phyloP scores from a whole-genome alignment of 2,888 invertebrate species.

The Epistrophella euchroma region DNA sequence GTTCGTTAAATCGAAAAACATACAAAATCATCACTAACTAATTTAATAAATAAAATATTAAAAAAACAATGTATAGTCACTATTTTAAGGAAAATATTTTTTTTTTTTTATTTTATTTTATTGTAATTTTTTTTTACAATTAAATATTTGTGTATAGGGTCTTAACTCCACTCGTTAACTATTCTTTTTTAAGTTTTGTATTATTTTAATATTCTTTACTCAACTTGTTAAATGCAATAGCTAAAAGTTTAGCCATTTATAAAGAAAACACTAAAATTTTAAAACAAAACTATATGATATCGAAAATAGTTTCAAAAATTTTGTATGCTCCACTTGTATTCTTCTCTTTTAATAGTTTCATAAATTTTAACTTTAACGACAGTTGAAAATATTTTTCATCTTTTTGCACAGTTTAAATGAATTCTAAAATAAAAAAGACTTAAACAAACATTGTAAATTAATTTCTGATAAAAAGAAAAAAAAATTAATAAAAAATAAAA shows the following conservation, averaged over 20 bases:
- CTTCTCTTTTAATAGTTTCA: slow-evolving; percentile 34
- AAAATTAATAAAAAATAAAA: slow-evolving; percentile 59
- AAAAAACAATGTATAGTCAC: slow-evolving; percentile 84
- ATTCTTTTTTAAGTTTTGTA: slow-evolving; percentile 73
- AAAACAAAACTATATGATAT: slow-evolving; percentile 17
- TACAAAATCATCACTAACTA: slow-evolving; percentile 49
- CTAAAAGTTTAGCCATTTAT: slow-evolving; percentile 68
- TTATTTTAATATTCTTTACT: slow-evolving; percentile 61
- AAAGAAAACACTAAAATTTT: slow-evolving; percentile 35
- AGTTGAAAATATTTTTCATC: slow-evolving; percentile 55
- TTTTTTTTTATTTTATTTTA: slow-evolving; percentile 62
- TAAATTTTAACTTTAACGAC: slow-evolving; percentile 29
- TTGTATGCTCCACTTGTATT: slow-evolving; percentile 65
- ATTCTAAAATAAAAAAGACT: slow-evolving; percentile 60
- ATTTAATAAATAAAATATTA: slow-evolving; percentile 37
- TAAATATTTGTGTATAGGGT: slow-evolving; percentile 70
- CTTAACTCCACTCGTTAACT: slow-evolving; percentile 76
- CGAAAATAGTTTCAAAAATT: slow-evolving; percentile 73
- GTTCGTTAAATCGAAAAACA: slow-evolving; percentile 77
- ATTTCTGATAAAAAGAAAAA: slow-evolving; percentile 56
- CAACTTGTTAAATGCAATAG: slow-evolving; percentile 71
- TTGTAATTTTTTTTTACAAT: slow-evolving; percentile 67
- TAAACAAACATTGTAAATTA: slow-evolving; percentile 69
- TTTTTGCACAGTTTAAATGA: slow-evolving; percentile 66
- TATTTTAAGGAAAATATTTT: slow-evolving; percentile 82